Base-by-base conservation (phyloP, 2,113 vertebrate species). In the Loxodonta africana region DNA sequence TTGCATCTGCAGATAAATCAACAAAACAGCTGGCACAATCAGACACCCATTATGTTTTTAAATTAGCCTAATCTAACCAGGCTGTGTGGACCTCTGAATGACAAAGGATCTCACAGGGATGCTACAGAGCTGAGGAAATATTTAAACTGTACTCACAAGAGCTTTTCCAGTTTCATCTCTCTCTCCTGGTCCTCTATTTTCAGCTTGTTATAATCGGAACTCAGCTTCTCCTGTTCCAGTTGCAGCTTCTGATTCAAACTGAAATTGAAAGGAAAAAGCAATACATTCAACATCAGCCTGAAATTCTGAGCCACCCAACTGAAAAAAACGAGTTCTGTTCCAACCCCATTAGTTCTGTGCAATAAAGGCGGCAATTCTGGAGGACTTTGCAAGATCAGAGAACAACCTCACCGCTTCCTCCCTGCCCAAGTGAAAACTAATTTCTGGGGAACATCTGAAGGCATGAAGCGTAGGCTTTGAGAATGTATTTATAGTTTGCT, bases 241-340 rank as follows among this genome's bases (percentile, higher is more conserved):
- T 99, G 99, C 97, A 99, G 98, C 48, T 99, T 99, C 98, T 99
- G 99, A 88, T 99, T 99, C 98, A 99, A 97, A 96, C 99, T 99
- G 96, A 90, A 97, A 20, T 96, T 14, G n/a, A 97, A 97, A 91
- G 69, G 85, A 81, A 96, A 91, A 87, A 97, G 74, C 51, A 96
- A 89, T 76, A 51, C 67, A 94, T 90, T 77, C 77, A 69, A 71
- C 90, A 88, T 84, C 90, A 92, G 80, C 57, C 90, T 95, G 78
- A 96, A 93, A 91, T n/a, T 94, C 94, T 37, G 44, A 96, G 95
- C 89, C 92, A 92, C 46, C 60, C 51, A 0, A 76, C 84, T 76
- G 63, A 95, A 96, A 83, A 90, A 96, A 83, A 90, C 8, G 0
- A 88, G 81, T 85, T 95, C 93, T 65, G 60, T 71, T 92, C 88